Evolutionary conservation across 2,888 invertebrate genomes (phyloP).

Genomic region (Pemphredon lugubris): DNA sequence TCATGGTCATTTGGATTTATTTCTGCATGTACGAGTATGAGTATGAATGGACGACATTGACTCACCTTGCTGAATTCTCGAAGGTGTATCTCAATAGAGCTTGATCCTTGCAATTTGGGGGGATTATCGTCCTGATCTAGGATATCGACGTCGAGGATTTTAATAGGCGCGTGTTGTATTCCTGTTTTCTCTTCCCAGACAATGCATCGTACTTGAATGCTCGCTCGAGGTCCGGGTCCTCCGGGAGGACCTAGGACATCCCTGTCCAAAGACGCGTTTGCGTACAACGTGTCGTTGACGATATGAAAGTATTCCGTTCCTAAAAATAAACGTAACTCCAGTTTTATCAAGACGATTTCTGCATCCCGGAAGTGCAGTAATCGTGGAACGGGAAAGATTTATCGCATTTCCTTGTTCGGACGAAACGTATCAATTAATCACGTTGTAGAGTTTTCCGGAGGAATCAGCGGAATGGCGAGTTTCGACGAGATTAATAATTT

Average conservation of each 20-base stretch:
- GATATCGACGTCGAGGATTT: conserved; percentile 80
- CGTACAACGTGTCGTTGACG: conserved; percentile 78
- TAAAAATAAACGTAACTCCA: conserved; percentile 44
- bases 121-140: conserved; percentile 82
- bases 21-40: too few relatives aligned
- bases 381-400: neutral
- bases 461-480: too few relatives aligned
- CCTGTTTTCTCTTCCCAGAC: conserved; percentile 79
- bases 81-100: conserved; percentile 74
- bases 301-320: conserved; percentile 79
- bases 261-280: conserved; percentile 80
- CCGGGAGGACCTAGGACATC: conserved; percentile 76
- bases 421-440: conserved; percentile 4
- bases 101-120: conserved; percentile 77
- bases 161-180: conserved; percentile 72
- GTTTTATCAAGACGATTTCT: too few relatives aligned
- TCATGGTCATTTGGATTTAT: too few relatives aligned
- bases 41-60: too few relatives aligned
- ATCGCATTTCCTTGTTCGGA: conserved; percentile 4
- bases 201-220: conserved; percentile 80
- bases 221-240: conserved; percentile 77
- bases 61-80: conserved; percentile 74
- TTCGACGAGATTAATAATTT: conserved; percentile 7
- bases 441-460: neutral
- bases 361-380: neutral